Base-by-base conservation (phyloP, 2,888 invertebrate species). In the Tigriopus californicus region DNA sequence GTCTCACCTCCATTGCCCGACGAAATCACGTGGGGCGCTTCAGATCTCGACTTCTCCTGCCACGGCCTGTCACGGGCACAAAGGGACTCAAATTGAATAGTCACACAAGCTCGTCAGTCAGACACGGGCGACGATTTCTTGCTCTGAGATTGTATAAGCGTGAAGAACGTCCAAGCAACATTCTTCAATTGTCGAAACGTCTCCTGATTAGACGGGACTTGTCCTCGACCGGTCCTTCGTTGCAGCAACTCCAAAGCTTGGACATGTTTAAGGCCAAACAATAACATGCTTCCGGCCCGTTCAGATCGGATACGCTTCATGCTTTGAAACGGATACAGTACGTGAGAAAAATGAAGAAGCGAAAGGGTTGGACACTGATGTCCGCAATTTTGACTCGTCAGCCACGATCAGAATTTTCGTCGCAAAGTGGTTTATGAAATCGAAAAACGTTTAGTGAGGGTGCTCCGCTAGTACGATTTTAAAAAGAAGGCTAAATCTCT, bases 401-500 rank as follows among this genome's bases (percentile, higher is more conserved):
- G 33, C 33, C 33, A 33, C 15, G 25, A 56, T n/a, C 44, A 44
- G 11, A n/a, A n/a, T n/a, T 44, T 41, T 24, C 56, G 42, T 22
- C 49, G 49, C 6, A 56, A 56, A 56, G 56, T 56, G n/a, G 56
- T 42, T 12, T 56, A 56, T 24, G 56, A 56, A 44, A 41, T 56
- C 11, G 56, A 56, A 44, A 18, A 46, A 11, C 42, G 56, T 11
- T 22, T 49, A 20, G 49, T 49, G 20, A 49, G 20, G 22, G 49
- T 22, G 22, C 20, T 49, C 22, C 20, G 49, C 22, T 2, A 18
- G 49, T 4, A 49, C 49, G 13, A 13, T 49, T 20, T n/a, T n/a
- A 15, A 22, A 5, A 49, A 49, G 22, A 49, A 49, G 49, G 3
- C 20, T 5, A 12, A 49, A 49, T 33, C 33, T 33, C 33, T 33